Base-by-base conservation (phyloP, 1,140 invertebrate species). In the Calliphora vicina region DNA sequence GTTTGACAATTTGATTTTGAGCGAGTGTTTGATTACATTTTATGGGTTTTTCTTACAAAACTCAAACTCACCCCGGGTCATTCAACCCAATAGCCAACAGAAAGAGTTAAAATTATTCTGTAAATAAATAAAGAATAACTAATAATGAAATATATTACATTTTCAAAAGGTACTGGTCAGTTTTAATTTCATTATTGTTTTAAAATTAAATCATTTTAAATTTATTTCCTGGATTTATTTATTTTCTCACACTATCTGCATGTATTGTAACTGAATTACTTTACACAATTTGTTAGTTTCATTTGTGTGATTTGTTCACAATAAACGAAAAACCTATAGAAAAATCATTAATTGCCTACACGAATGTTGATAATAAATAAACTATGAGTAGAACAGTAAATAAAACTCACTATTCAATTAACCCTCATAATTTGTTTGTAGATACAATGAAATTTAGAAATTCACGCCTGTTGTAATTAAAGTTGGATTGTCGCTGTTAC, bases 401-500 rank as follows among this genome's bases (percentile, higher is more conserved):
- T 10, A 78, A 23, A 42, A 43, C n/a, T 20, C 10, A 43, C 74
- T 45, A 45, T 78, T 78, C 42, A 78, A 78, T 78, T 78, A 78
- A 78, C 74, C 74, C 74, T 78, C 74, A 78, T 78, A 78, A 78
- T 78, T 25, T 78, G 74, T 78, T 35, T 20, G 42, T 43, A 12
- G n/a, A 78, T 23, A 42, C n/a, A 78, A 78, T 23, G 42, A 76
- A 76, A 15, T n/a, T 78, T 78, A 20, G n/a, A 74, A 43, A 78
- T 78, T 78, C 42, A 78, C 74, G 74, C 74, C 74, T 43, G 35
- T 43, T 78, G 74, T 43, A 20, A 78, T 43, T 25, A 43, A 45
- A 17, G n/a, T 78, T 74, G 12, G n/a, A 67, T 67, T 23, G 23
- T 67, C 61, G n/a, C 6, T 57, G 50, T 17, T 57, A 5, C 15